Evolutionary conservation across 2,797 vertebrate genomes (phyloP), one percentile per base, ranked within the genome.

Genomic region (Forpus xanthops): DNA sequence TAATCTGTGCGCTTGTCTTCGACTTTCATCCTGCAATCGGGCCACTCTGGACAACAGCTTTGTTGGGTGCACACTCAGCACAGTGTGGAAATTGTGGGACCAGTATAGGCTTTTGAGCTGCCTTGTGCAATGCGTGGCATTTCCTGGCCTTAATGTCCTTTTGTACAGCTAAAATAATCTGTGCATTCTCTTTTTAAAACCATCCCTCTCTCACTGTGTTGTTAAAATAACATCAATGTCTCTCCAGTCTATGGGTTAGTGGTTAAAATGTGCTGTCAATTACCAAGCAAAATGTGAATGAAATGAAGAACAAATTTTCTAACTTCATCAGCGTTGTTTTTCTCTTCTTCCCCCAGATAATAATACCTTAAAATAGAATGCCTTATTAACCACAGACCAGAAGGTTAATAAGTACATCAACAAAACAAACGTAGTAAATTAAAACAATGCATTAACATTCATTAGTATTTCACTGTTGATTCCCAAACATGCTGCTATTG

Each of bases 381-480:
- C 58, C 93, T 93, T 95, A 97, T 96, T 96, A 97, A 92, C 94
- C 72, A 87, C 52, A 95, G 94, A 94, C 91, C 88, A 60, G 89
- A 96, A 97, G 87, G 95, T 92, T 96, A 96, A 94, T 93, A 95
- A 55, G 74, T 82, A 92, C 60, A 96, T 87, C 78, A 93, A 82
- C 93, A 96, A 97, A 97, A 97, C 79, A 96, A 96, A 96, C 92
- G 58, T 88, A 89, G 87, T 94, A 95, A 91, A 96, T 97, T 96
- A 95, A 96, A 94, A 85, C 85, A 90, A 91, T 94, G 87, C 94
- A 93, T 96, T 96, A 96, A 94, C 77, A 96, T 91, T 95, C 88
- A 96, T 96, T 96, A 97, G 93, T 96, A 97, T 79, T 90, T 97
- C 94, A 71, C 89, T 87, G 87, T 94, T 96, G 92, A 94, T 96